Evolutionary conservation across 1,140 invertebrate species (phyloP), one percentile per base, ranked within the genome.

Genomic region (Conus ventricosus): DNA sequence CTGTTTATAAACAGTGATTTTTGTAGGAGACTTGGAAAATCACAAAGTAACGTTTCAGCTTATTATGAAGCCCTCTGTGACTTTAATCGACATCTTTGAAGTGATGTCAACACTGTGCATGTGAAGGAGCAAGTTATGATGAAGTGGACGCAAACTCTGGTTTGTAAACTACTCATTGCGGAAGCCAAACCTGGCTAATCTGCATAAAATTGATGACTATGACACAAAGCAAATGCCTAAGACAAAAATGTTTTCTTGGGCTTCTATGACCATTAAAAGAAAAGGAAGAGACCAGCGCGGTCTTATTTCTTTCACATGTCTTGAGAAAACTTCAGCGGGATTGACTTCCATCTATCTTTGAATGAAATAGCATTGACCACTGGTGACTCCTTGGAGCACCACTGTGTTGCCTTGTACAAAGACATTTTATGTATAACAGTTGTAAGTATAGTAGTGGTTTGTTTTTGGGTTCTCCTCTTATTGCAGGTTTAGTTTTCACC

Each of bases 121-220:
- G 67, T 71, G 15, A 20, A 71, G 20, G 67, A 71, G 67, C 15
- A 71, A 7, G 15, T 0, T 17, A 71, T 23, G 13, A 54, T 81
- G 80, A 81, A 54, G 80, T 81, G 51, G 80, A 81, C 7, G 51
- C 80, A 81, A 54, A 81, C 80, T 23, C 15, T 71, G 39, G 51
- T 81, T 81, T 54, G 51, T 20, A 4, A 53, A 81, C 27, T 39
- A 20, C 4, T 81, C 51, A 81, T 20, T 81, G 80, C 27, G 17
- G 15, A 81, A 81, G 80, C 80, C 51, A 51, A 8, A 54, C 67
- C 67, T 27, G 80, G 80, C 80, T 81, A 51, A 6, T 20, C 67
- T 71, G 51, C 80, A 54, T 23, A 55, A 81, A 23, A 54, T 81
- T 81, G 27, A 39, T 53, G 80, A 81, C 27, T 20, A 54, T 81